These are phyloP conservation scores for Clepsis dumicolana DNA, from an alignment of 2,888 invertebrate genomes.

Conservation along the genomic window DNA sequence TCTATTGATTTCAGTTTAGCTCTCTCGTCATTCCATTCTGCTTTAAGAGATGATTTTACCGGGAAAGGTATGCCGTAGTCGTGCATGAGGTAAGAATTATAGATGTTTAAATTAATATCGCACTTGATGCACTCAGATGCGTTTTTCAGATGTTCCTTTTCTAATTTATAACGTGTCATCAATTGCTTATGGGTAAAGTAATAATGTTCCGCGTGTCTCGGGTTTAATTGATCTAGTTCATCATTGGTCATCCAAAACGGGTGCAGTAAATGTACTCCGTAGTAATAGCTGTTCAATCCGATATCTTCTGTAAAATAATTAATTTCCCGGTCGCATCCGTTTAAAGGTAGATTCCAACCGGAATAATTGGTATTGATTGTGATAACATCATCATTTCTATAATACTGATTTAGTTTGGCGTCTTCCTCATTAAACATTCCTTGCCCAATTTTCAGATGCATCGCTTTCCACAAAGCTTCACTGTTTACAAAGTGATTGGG, in stretches of 20 bases:
- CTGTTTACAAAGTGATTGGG: conserved; percentile 74
- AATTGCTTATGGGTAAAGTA: conserved; percentile 74
- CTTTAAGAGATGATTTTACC: conserved; percentile 59
- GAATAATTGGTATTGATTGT: conserved; percentile 76
- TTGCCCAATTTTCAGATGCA: conserved; percentile 61
- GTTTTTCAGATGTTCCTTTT: conserved; percentile 63
- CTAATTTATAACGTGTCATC: conserved; percentile 68
- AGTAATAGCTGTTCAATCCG: conserved; percentile 86
- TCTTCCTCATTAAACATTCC: conserved; percentile 56
- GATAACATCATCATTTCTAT: conserved; percentile 56
- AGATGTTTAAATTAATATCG: conserved; percentile 45
- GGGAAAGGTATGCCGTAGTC: conserved; percentile 77
- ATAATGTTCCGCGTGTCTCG: conserved; percentile 72
- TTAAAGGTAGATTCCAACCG: conserved; percentile 81
- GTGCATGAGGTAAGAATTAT: conserved; percentile 69
- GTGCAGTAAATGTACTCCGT: conserved; percentile 82
- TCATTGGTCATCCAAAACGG: conserved; percentile 87
- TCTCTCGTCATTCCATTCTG: conserved; percentile 61
- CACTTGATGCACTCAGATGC: conserved; percentile 46
- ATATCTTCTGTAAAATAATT: conserved; percentile 89
- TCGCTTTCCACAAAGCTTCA: conserved; percentile 72
- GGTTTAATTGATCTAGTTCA: conserved; percentile 68
- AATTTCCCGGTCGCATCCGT: conserved; percentile 79
- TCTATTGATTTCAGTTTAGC: conserved; percentile 69
- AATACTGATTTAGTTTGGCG: conserved; percentile 60